Conservation (phyloP, 2,888 invertebrate genomes). For the Drosophila parthenogenetica region DNA sequence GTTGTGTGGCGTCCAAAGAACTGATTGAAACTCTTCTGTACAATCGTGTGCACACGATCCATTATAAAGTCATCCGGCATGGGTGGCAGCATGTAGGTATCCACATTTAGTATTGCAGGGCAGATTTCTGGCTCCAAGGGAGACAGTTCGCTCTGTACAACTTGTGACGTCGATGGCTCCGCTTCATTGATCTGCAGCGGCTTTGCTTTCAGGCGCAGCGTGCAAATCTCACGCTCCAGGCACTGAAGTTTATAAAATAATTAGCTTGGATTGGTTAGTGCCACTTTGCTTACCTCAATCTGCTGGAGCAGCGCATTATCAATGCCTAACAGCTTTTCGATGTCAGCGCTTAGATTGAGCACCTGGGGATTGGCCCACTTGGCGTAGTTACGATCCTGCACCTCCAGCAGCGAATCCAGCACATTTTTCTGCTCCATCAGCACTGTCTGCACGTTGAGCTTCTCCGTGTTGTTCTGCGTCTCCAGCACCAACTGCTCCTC, state of each 20-base stretch:
- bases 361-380: constrained; percentile 72
- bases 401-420: constrained; percentile 84
- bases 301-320: constrained; percentile 85
- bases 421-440: constrained; percentile 86
- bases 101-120: constrained; percentile 74
- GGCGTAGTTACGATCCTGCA: constrained; percentile 82
- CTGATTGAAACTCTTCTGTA: constrained; percentile 78
- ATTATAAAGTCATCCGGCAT: constrained; percentile 81
- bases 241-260: constrained; percentile 54
- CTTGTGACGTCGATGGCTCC: constrained; percentile 29
- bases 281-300: constrained; percentile 85
- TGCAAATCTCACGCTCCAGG: constrained; percentile 83
- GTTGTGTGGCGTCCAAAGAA: constrained; percentile 72
- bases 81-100: constrained; percentile 73
- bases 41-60: constrained; percentile 81
- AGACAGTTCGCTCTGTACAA: constrained; percentile 51
- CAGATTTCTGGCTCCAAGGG: constrained; percentile 59
- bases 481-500: constrained; percentile 85
- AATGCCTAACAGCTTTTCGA: constrained; percentile 79
- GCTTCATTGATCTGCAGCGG: constrained; percentile 77
- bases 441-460: constrained; percentile 86
- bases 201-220: constrained; percentile 82
- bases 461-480: constrained; percentile 86
- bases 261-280: background rate
- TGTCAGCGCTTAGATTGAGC: constrained; percentile 74